Conservation (phyloP, 1,140 invertebrate species). For the Rhysida immarginata region DNA sequence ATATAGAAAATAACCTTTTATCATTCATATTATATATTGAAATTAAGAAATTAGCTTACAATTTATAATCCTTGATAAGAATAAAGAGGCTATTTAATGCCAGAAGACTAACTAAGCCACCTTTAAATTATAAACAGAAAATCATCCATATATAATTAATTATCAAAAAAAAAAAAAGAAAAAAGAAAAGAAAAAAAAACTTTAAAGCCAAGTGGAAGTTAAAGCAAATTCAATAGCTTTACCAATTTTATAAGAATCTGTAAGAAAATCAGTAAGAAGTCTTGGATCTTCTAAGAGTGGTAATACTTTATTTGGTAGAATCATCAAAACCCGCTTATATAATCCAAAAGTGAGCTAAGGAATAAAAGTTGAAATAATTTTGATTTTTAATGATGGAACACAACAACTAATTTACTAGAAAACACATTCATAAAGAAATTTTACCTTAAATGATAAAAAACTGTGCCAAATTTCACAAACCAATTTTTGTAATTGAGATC, state of each 20-base stretch:
- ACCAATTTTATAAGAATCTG: conserved; percentile 72
- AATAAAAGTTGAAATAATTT: background rate
- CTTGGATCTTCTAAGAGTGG: conserved; percentile 63
- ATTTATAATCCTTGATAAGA: conserved; percentile 76
- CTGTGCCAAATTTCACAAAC: too few species aligned
- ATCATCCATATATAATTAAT: conserved; percentile 8
- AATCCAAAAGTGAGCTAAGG: conserved; percentile 26
- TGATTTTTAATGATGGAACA: background rate
- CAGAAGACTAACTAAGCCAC: conserved; percentile 43
- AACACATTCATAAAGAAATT: too few species aligned
- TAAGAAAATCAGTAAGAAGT: conserved; percentile 77
- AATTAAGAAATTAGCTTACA: conserved; percentile 34
- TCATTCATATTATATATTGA: too few species aligned
- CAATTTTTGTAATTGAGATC: too few species aligned
- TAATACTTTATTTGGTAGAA: conserved; percentile 67
- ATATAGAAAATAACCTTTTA: too few species aligned
- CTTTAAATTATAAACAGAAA: background rate
- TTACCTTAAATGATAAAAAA: too few species aligned
- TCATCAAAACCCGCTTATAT: conserved; percentile 59
- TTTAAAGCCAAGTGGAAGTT: too few species aligned
- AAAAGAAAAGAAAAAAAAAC: conserved; percentile 4
- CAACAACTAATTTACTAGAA: too few species aligned
- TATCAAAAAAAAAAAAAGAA: background rate
- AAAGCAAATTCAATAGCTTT: too few species aligned
- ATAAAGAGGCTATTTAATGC: conserved; percentile 86